These are phyloP conservation scores for Syndactyla subalaris DNA, from an alignment of 2,797 vertebrate genomes.

Conservation along the genomic window DNA sequence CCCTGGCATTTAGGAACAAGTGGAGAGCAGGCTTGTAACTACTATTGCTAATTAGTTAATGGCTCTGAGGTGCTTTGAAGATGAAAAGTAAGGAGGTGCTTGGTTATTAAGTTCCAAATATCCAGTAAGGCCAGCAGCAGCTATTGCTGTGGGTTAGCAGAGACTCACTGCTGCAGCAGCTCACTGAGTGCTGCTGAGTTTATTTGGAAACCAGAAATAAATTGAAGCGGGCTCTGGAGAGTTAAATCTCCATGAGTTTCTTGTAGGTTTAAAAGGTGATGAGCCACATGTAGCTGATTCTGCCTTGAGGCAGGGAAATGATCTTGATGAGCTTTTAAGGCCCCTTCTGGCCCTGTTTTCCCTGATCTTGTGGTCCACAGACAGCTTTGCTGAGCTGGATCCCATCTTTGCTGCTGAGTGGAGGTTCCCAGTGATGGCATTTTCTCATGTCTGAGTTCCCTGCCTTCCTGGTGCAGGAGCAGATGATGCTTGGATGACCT, in stretches of 20 bases:
- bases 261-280: neutral
- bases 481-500: neutral
- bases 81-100: neutral
- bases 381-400: neutral
- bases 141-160: neutral
- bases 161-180: neutral
- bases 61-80: slow-evolving; percentile 30
- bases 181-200: neutral
- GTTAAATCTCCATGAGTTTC: neutral
- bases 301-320: neutral
- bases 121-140: neutral
- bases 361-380: neutral
- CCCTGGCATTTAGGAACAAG: neutral
- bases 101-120: neutral
- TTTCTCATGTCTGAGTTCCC: neutral
- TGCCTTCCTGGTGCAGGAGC: neutral
- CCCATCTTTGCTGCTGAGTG: neutral
- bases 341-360: slow-evolving; percentile 2
- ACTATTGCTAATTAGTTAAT: slow-evolving; percentile 40
- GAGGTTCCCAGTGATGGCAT: neutral
- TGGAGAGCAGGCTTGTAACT: neutral
- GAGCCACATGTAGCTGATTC: neutral
- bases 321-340: neutral
- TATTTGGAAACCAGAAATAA: neutral
- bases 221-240: neutral